Conservation (phyloP, 2,888 invertebrate genomes). For the Dolichomitus sp. region DNA sequence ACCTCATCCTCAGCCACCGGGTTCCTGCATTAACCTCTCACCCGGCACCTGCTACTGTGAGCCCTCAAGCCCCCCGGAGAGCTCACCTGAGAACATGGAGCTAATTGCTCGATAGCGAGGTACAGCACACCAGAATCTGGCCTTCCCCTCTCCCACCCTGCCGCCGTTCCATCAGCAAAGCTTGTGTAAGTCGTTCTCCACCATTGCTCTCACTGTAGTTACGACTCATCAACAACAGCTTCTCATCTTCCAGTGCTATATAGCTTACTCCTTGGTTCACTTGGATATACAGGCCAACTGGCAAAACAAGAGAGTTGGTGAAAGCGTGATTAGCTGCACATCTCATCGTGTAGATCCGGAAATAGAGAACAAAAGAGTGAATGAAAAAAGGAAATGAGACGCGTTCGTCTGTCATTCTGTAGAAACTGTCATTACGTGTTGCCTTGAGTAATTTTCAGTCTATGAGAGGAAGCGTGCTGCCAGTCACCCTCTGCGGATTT, state of each 20-base stretch:
- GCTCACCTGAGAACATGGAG: conserved; percentile 56
- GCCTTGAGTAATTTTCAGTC: conserved; percentile 46
- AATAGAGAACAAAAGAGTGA: not conserved
- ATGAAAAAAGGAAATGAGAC: conserved; percentile 28
- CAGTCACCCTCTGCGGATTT: not conserved
- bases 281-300: conserved; percentile 4
- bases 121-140: conserved; percentile 23
- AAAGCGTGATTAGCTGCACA: conserved; percentile 2
- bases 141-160: not conserved
- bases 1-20: conserved; percentile 33
- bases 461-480: not conserved
- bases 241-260: conserved; percentile 14
- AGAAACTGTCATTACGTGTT: conserved; percentile 44
- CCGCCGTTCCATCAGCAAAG: not conserved
- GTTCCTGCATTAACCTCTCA: conserved; percentile 63
- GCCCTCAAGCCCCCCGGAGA: conserved; percentile 42
- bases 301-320: not conserved
- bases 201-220: not conserved
- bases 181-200: not conserved
- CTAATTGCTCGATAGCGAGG: conserved; percentile 55
- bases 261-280: conserved; percentile 3
- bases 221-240: conserved; percentile 15
- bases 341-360: not conserved
- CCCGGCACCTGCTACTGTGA: conserved; percentile 36
- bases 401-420: conserved; percentile 21